Evolutionary conservation across 64 coral and sea anemone species (phyloP).

Genomic region (Dendrophyllia cribrosa): DNA sequence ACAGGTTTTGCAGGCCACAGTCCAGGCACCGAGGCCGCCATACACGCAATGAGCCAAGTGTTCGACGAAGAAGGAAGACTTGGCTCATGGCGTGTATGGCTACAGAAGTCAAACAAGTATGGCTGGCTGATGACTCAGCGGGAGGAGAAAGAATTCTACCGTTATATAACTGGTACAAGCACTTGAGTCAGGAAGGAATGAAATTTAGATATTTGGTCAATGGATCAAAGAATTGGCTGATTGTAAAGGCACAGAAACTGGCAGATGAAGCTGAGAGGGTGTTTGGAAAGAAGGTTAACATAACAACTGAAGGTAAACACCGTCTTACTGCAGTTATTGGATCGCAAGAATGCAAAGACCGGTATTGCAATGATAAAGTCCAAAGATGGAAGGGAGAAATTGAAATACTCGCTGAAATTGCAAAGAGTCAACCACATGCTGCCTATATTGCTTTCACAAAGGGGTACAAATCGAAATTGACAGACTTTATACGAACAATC

Average conservation of each 20-base stretch:
- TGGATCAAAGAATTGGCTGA: constrained; percentile 51
- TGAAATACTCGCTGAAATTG: neutral
- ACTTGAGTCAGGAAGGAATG: constrained; percentile 5
- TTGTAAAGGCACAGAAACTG: neutral
- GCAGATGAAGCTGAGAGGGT: constrained; percentile 36
- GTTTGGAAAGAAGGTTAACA: no score
- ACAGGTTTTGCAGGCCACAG: constrained; percentile 35
- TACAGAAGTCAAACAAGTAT: constrained; percentile 40
- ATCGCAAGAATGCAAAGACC: no score
- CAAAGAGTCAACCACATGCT: constrained; percentile 30
- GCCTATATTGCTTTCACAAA: constrained; percentile 33
- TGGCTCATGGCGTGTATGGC: neutral
- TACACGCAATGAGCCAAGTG: neutral
- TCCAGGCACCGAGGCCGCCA: neutral
- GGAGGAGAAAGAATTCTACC: neutral
- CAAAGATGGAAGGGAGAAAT: neutral
- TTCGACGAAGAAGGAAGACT: no score
- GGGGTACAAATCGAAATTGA: constrained; percentile 53
- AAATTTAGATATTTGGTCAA: constrained; percentile 37
- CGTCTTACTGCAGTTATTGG: no score
- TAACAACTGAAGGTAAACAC: no score
- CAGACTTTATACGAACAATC: constrained; percentile 34
- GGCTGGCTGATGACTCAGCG: constrained; percentile 46
- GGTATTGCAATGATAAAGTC: no score
- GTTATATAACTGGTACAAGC: constrained; percentile 29